A percentile compares a stretch with the other conserved stretches of the same genome.
phyloP scores from a whole-genome alignment of 2,113 vertebrate species.

The Diadophis punctatus region DNA sequence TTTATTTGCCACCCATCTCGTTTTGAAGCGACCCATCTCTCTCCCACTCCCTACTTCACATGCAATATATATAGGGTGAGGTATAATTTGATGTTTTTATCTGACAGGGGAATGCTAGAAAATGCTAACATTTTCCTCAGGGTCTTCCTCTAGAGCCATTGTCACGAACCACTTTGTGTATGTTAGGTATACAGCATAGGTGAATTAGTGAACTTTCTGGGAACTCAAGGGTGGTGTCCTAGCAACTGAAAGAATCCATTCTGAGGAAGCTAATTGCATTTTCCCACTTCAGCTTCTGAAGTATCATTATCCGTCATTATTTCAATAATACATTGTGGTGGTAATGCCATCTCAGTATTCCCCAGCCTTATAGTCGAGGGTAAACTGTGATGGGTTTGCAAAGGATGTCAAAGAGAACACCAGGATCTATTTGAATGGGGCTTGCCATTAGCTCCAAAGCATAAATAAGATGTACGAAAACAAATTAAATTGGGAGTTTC shows the following conservation, averaged over 20 bases:
- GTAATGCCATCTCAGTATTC: conserved; percentile 64
- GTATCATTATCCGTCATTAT: conserved; percentile 62
- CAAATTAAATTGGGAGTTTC: conserved; percentile 31
- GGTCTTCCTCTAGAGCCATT: neutral
- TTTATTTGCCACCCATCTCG: too few species aligned
- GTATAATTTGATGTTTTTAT: neutral
- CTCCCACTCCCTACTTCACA: neutral
- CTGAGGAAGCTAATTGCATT: conserved; percentile 64
- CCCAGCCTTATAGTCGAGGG: conserved; percentile 40
- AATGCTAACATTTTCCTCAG: neutral
- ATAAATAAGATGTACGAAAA: conserved; percentile 27
- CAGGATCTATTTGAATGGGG: conserved; percentile 38
- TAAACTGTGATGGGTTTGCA: neutral
- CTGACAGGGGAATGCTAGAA: neutral
- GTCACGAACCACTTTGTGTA: neutral
- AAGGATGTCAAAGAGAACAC: conserved; percentile 26
- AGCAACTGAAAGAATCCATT: conserved; percentile 52
- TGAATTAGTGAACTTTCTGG: conserved; percentile 39
- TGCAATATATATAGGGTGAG: neutral
- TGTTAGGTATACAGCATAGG: neutral
- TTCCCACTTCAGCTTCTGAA: conserved; percentile 63
- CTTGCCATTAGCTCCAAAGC: conserved; percentile 49
- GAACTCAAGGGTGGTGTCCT: conserved; percentile 39
- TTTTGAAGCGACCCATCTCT: neutral
- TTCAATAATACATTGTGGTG: conserved; percentile 66